These are phyloP conservation scores for Sardina pilchardus DNA, from an alignment of 2,113 vertebrate genomes.

Conservation along the genomic window DNA sequence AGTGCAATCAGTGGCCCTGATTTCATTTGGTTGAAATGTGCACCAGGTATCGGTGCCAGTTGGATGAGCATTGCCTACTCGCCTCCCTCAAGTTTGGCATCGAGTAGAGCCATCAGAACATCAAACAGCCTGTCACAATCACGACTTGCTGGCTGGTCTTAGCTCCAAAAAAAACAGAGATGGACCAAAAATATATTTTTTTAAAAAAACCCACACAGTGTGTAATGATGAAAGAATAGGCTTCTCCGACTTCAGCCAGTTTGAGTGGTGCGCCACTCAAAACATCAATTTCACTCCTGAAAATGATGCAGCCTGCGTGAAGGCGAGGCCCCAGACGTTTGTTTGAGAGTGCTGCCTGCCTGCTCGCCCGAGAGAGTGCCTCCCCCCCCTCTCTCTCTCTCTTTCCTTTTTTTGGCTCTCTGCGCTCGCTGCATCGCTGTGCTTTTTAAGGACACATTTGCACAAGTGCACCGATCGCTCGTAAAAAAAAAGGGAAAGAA, in stretches of 20 bases:
- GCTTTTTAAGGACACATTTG: slow-evolving; percentile 15
- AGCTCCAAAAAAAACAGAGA: background rate
- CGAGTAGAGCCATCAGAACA: background rate
- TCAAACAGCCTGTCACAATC: background rate
- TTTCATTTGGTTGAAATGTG: background rate
- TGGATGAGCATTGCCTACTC: background rate
- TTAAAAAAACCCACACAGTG: no score
- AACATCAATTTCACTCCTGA: background rate
- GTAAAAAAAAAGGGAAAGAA: background rate
- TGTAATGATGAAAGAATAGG: background rate
- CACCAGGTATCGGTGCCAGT: background rate
- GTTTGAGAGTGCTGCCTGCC: background rate
- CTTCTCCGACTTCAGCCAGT: background rate
- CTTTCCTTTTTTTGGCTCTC: background rate
- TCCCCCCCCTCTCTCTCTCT: background rate
- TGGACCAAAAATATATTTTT: background rate
- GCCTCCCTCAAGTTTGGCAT: background rate
- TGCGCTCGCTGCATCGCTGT: background rate
- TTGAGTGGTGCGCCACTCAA: background rate
- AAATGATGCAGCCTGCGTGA: background rate
- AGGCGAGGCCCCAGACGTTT: background rate
- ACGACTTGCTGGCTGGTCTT: background rate
- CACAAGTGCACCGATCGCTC: background rate
- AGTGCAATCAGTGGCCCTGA: background rate
- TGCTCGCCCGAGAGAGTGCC: background rate